These are phyloP conservation scores for Calameuta idolon DNA, from an alignment of 2,888 invertebrate genomes.

Conservation along the genomic window DNA sequence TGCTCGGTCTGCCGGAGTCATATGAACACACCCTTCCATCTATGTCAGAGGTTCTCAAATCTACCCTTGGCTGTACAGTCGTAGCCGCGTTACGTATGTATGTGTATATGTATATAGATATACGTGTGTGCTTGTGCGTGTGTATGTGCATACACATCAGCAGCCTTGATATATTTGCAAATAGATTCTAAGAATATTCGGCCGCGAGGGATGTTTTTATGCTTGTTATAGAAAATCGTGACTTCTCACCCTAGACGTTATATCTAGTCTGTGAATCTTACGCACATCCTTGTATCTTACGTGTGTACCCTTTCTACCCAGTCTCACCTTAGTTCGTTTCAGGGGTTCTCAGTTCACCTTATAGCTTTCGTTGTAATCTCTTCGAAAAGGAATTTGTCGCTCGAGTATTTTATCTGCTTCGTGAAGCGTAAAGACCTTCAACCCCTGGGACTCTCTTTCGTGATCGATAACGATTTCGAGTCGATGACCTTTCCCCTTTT, in stretches of 20 bases:
- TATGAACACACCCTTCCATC: not conserved
- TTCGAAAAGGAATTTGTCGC: not conserved
- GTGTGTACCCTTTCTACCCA: not conserved
- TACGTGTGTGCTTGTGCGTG: too few species aligned
- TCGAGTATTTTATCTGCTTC: not conserved
- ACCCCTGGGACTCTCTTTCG: not conserved
- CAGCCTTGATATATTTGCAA: not conserved
- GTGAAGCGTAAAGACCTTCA: not conserved
- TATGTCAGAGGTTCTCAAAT: conserved; percentile 1
- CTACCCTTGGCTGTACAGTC: not conserved
- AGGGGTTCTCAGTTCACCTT: not conserved
- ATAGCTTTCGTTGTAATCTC: not conserved
- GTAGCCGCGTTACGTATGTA: not conserved
- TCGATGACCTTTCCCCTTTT: not conserved
- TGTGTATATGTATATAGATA: too few species aligned
- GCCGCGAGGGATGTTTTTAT: not conserved
- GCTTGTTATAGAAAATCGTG: not conserved
- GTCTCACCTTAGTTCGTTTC: not conserved
- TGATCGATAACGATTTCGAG: not conserved
- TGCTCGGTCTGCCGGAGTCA: conserved; percentile 2
- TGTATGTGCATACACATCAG: not conserved
- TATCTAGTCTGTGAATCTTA: not conserved
- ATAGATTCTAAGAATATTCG: not conserved
- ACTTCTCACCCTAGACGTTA: not conserved
- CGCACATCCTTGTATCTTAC: not conserved